Conservation (phyloP, 1,140 invertebrate species). For the Drosophila trapezifrons region DNA sequence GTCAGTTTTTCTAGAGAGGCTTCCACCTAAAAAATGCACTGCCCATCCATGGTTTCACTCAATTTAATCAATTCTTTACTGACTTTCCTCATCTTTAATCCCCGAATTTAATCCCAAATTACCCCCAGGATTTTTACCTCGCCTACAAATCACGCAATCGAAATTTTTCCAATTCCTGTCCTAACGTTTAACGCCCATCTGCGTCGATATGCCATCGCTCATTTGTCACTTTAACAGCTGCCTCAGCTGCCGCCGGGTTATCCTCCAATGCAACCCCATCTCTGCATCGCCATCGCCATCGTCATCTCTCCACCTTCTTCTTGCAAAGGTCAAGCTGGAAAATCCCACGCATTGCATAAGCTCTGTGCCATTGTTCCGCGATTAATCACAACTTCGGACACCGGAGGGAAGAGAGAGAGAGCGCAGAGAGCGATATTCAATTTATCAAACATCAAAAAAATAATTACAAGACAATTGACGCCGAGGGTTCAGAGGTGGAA, state of each 20-base stretch:
- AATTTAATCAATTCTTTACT: not conserved
- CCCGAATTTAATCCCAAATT: not conserved
- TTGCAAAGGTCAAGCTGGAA: conserved; percentile 59
- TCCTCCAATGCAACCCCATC: conserved; percentile 16
- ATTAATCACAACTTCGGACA: conserved; percentile 57
- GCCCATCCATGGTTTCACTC: too few relatives aligned
- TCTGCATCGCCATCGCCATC: not conserved
- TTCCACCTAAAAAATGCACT: too few relatives aligned
- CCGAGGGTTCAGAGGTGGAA: conserved; percentile 54
- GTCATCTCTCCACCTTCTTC: not conserved
- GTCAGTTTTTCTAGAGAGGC: too few relatives aligned
- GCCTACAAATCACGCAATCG: conserved; percentile 3
- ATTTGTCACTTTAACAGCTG: conserved; percentile 70
- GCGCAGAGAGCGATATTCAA: conserved; percentile 69
- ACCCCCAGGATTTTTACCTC: not conserved
- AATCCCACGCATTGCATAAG: conserved; percentile 75
- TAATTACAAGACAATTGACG: conserved; percentile 81
- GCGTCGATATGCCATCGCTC: conserved; percentile 68
- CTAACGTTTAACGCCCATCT: conserved; percentile 41
- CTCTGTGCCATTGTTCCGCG: conserved; percentile 42
- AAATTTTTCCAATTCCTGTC: conserved; percentile 10
- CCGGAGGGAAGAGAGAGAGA: conserved; percentile 7
- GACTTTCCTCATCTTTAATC: not conserved
- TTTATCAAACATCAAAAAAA: conserved; percentile 73
- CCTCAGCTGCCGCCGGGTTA: conserved; percentile 39